Evolutionary conservation across 2,888 invertebrate genomes (phyloP).

Genomic region (Epicampocera succincta): DNA sequence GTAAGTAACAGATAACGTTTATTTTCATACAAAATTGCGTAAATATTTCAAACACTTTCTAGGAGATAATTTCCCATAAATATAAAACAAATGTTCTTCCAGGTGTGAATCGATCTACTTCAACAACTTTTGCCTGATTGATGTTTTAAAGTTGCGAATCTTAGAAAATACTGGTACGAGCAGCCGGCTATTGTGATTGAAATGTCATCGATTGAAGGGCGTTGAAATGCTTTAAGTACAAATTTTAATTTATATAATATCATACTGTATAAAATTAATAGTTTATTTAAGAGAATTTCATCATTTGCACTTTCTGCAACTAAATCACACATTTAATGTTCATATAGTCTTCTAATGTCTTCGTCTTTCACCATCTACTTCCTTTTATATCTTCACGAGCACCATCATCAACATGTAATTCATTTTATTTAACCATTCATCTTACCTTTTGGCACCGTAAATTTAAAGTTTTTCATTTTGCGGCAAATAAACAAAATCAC

Average conservation of each 20-base stretch:
- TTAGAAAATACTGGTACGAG: too few species aligned
- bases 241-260: slow-evolving; percentile 32
- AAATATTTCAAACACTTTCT: too few species aligned
- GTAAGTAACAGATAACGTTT: too few species aligned
- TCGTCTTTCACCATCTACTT: background rate
- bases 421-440: slow-evolving; percentile 44
- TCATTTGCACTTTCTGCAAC: slow-evolving; percentile 31
- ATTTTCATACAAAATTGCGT: too few species aligned
- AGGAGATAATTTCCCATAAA: too few species aligned
- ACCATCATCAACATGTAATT: slow-evolving; percentile 14
- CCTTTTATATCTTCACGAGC: slow-evolving; percentile 18
- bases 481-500: slow-evolving; percentile 9
- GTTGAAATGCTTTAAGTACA: slow-evolving; percentile 47
- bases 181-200: slow-evolving; percentile 19
- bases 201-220: slow-evolving; percentile 12
- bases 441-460: slow-evolving; percentile 49
- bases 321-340: background rate
- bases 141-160: too few species aligned
- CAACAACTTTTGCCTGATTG: too few species aligned
- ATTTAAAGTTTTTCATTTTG: slow-evolving; percentile 38
- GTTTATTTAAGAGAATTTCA: slow-evolving; percentile 60
- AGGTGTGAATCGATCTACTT: too few species aligned
- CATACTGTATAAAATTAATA: slow-evolving; percentile 22
- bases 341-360: slow-evolving; percentile 4
- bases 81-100: too few species aligned